Evolutionary conservation across 92 coral and sea anemone species (phyloP), one percentile per base, ranked within the genome.

Genomic region (Pocillopora meandrina): DNA sequence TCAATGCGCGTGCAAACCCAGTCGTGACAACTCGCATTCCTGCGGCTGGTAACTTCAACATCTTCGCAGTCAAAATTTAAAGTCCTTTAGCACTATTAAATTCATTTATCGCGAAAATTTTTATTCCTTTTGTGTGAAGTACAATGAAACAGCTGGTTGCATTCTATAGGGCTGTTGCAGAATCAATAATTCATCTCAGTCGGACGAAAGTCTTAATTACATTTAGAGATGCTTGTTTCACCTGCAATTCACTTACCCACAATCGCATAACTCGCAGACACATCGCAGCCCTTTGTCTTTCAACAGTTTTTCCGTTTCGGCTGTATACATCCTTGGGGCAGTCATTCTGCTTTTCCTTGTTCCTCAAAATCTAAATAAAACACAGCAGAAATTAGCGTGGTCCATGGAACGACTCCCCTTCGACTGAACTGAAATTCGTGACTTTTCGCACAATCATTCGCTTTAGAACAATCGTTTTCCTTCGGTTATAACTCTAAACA

Each of bases 191-290:
- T 15, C 14, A 70, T 15, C 74, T 16, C 10, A 16, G 21, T 34
- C 56, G n/a, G 12, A 47, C 35, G 52, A 42, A 42, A 7, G 52
- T 42, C 52, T 42, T 42, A 42, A 42, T 42, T 42, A 42, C 52
- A 42, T 42, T 42, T 42, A 42, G 52, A 7, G 52, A 42, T 42
- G 52, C 52, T 42, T 7, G 52, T 52, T 18, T n/a, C 33, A 74
- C 35, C 60, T 55, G 74, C 17, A 26, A 9, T 66, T 73, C 31
- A 88, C 98, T 89, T 74, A 96, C 98, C 98, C 98, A 69, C 98
- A 96, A 76, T 96, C 98, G 79, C 98, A 96, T 13, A 96, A 82
- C 81, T 96, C 98, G 69, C 98, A 96, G 36, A 96, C 93, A 65
- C 98, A 96, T 84, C 86, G 88, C 84, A 96, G 88, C 42, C 98